Evolutionary conservation across 2,113 vertebrate species (phyloP), one percentile per base, ranked within the genome.

Genomic region (Corythoichthys intestinalis): DNA sequence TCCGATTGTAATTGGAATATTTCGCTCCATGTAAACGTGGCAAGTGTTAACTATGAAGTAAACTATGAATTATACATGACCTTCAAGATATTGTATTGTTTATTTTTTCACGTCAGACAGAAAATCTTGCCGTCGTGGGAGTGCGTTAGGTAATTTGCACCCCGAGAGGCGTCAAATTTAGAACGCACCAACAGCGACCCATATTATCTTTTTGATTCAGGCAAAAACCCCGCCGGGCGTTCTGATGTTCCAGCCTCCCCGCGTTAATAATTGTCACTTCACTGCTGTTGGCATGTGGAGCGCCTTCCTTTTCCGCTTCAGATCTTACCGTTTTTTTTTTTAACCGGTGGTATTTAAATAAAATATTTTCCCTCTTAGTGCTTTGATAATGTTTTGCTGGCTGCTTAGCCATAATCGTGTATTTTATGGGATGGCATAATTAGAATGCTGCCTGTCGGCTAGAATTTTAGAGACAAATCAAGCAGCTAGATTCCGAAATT

Each of bases 141-240:
- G 72, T 71, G 75, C 75, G 60, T 38, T 38, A 49, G 71, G 72
- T 87, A 87, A 87, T 88, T 79, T 78, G 20, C 63, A 74, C 85
- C 85, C 39, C 79, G 67, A 84, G 87, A 87, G 62, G 81, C 49
- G 64, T 83, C 79, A 74, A 79, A 90, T 88, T 87, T 87, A 88
- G 83, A 83, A 88, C 66, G 65, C 77, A 70, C 70, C 76, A 76
- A 83, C 81, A 77, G 79, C 66, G 86, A 89, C 81, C 87, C 77
- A 85, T 64, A 83, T 88, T 83, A 86, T 69, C 83, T 86, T 61
- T 54, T 81, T 75, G 83, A 86, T 82, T 84, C 74, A 76, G 75
- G 76, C 74, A 60, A 53, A 76, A 71, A 71, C 83, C 69, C 85
- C 66, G 74, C 58, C 63, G 73, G 84, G 73, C 46, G 69, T 77